Percentiles rank a stretch among this genome's conserved stretches.
Evolutionary conservation across 2,888 invertebrate genomes (phyloP).

Genomic region (Pristionchus entomophagus): DNA sequence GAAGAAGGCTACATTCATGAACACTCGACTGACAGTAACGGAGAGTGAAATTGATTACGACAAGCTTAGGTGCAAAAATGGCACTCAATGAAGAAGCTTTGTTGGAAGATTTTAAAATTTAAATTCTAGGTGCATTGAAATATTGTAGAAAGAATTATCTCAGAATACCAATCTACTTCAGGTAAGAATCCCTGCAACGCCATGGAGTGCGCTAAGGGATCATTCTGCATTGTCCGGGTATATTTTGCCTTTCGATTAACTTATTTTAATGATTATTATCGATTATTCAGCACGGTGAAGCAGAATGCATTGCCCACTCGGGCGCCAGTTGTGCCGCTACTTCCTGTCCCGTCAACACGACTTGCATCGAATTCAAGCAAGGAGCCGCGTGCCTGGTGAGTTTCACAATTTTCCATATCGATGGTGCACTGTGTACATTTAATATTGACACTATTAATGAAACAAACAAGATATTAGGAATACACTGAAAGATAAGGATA

Average conservation of each 20-base stretch:
- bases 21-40: too few relatives aligned
- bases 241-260: background rate
- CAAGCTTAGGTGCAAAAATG: too few relatives aligned
- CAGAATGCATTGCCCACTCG: background rate
- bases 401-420: too few relatives aligned
- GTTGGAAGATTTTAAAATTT: too few relatives aligned
- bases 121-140: too few relatives aligned
- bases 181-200: background rate
- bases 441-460: too few relatives aligned
- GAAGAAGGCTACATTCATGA: too few relatives aligned
- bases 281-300: background rate
- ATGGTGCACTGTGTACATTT: too few relatives aligned
- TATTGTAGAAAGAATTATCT: background rate
- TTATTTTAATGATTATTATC: background rate
- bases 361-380: constrained; percentile 4
- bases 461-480: too few relatives aligned
- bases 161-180: background rate
- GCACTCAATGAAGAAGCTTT: too few relatives aligned
- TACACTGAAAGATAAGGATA: too few relatives aligned
- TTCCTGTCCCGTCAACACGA: constrained; percentile 4
- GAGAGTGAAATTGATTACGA: too few relatives aligned
- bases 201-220: background rate
- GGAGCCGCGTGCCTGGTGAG: background rate
- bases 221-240: background rate
- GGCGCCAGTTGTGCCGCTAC: constrained; percentile 1